These are phyloP conservation scores for Andrena haemorrhoa DNA, from an alignment of 2,888 invertebrate species.

Conservation along the genomic window DNA sequence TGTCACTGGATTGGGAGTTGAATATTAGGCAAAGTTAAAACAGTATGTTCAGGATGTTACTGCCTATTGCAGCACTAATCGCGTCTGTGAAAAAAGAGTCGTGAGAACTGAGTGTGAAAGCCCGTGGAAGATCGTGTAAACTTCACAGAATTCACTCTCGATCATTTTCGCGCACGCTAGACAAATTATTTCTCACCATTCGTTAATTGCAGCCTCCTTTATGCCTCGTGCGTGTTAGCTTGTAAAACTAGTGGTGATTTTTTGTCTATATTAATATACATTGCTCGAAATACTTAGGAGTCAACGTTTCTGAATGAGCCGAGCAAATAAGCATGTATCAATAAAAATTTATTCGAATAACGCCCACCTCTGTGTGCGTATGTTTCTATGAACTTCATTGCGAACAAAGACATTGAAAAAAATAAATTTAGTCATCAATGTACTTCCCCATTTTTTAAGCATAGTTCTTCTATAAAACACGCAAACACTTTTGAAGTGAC, in stretches of 20 bases:
- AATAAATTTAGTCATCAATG: too few relatives aligned
- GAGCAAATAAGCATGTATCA: too few relatives aligned
- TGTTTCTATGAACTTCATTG: too few relatives aligned
- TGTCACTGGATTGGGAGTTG: neutral
- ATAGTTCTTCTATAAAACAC: too few relatives aligned
- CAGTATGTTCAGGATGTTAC: neutral
- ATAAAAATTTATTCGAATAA: too few relatives aligned
- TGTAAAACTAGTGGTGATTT: neutral
- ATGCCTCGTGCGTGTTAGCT: neutral
- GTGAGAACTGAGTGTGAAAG: constrained; percentile 24
- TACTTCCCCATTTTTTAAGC: too few relatives aligned
- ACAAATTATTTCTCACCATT: constrained; percentile 4
- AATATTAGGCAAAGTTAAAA: neutral
- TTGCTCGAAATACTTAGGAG: too few relatives aligned
- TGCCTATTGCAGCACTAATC: neutral
- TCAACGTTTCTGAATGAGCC: too few relatives aligned
- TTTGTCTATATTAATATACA: neutral
- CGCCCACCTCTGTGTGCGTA: too few relatives aligned
- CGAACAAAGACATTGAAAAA: too few relatives aligned
- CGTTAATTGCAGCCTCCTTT: neutral
- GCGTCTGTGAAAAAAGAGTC: constrained; percentile 5
- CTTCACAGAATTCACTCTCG: constrained; percentile 22
- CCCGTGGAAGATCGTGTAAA: constrained; percentile 23
- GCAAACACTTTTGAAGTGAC: too few relatives aligned
- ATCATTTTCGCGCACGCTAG: neutral